Base-by-base conservation (phyloP, 2,797 vertebrate genomes). In the Chlorospingus flavigularis region DNA sequence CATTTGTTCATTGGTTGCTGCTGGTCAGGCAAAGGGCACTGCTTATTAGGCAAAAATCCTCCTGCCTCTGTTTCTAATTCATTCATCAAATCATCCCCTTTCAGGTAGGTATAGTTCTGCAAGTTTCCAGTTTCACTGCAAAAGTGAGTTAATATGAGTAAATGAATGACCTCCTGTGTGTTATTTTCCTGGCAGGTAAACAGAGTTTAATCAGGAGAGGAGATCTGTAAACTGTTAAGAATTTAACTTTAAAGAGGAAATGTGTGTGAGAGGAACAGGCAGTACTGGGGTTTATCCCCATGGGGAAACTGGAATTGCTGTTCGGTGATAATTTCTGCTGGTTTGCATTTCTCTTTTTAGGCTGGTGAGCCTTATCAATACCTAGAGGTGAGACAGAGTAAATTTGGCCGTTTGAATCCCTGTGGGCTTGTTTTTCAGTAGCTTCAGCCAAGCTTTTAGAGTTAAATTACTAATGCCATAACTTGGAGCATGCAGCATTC, bases 151-250 rank as follows among this genome's bases (percentile, higher is more conserved):
- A 57, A 24, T 40, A 20, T 30, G 43, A 91, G 70, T 88, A 71
- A 97, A 95, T 88, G 23, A 91, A 86, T 93, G 70, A 96, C 90
- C 61, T 63, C 17, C 0, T 48, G 13, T 73, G 39, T 87, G 30
- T 79, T 53, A 30, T 11, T 94, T 58, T 75, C 55, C 57, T 84
- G 75, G 35, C 25, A 88, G 72, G 72, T 78, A 84, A 92, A 92
- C 17, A 89, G 84, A 86, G 91, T 90, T 88, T 74, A 93, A 51
- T 60, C 57, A 42, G 71, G 73, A 93, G 33, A 63, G 30, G 51
- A 11, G 23, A 87, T 72, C 45, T 79, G 25, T 76, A 79, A 83
- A 71, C 53, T 70, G 31, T 33, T 73, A 62, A 68, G 47, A 73
- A 84, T 90, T 91, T 72, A 80, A 81, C 81, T 79, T 91, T 45